These are phyloP conservation scores for Montipora capitata DNA, from an alignment of 92 coral and sea anemone genomes.

Conservation along the genomic window DNA sequence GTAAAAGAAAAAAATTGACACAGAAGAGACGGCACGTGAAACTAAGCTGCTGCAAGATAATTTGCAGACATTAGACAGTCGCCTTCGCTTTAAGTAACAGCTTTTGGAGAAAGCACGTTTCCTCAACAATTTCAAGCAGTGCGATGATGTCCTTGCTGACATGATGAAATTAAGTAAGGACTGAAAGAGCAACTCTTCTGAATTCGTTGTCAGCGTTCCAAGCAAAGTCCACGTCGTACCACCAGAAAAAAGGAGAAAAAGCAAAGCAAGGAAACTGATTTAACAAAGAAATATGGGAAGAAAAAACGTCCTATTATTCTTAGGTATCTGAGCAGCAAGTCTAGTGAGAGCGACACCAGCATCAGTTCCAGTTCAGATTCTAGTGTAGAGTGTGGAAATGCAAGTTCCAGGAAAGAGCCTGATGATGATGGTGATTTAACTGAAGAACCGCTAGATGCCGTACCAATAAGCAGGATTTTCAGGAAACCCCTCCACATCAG, in stretches of 20 bases:
- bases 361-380: slow-evolving; percentile 18
- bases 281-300: neutral
- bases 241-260: slow-evolving; percentile 40
- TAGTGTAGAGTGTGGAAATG: neutral
- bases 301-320: slow-evolving; percentile 5
- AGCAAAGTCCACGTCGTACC: slow-evolving; percentile 63
- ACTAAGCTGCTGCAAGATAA: slow-evolving; percentile 64
- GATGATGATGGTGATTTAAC: slow-evolving; percentile 1
- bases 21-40: slow-evolving; percentile 66
- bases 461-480: slow-evolving; percentile 7
- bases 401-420: slow-evolving; percentile 21
- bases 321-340: slow-evolving; percentile 21
- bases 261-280: neutral
- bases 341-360: slow-evolving; percentile 28
- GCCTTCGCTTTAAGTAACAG: slow-evolving; percentile 61
- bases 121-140: slow-evolving; percentile 62
- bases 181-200: slow-evolving; percentile 42
- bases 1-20: slow-evolving; percentile 50
- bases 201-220: slow-evolving; percentile 44
- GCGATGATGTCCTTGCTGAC: slow-evolving; percentile 59
- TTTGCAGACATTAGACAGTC: slow-evolving; percentile 36
- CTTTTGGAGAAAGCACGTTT: slow-evolving; percentile 54
- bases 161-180: slow-evolving; percentile 47
- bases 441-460: slow-evolving; percentile 10
- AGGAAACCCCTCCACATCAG: slow-evolving; percentile 29